Percentiles rank a stretch among this genome's conserved stretches.
These are phyloP conservation scores for Montipora capricornis DNA, from an alignment of 64 coral and sea anemone species.

Conservation along the genomic window DNA sequence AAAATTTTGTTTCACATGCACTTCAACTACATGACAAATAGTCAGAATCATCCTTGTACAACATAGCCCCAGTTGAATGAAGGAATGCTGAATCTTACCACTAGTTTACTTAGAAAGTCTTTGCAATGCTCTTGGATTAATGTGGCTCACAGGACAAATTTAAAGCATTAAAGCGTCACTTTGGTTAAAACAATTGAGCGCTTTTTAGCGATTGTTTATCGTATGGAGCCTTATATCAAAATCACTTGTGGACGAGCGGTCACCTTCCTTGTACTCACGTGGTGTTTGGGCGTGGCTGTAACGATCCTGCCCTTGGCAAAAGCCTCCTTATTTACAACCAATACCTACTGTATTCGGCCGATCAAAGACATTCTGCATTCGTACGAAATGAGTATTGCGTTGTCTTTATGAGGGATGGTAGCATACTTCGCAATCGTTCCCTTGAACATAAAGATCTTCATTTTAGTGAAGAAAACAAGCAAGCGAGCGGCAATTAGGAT, in stretches of 20 bases:
- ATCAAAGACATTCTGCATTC: slow-evolving; percentile 53
- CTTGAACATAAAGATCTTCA: slow-evolving; percentile 66
- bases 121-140: no score
- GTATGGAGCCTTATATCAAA: not conserved
- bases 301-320: slow-evolving; percentile 59
- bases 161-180: no score
- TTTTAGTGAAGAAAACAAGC: slow-evolving; percentile 66
- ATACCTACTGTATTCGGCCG: slow-evolving; percentile 75
- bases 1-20: no score
- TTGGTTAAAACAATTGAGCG: no score
- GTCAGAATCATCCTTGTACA: no score
- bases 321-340: slow-evolving; percentile 66
- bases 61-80: no score
- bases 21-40: no score
- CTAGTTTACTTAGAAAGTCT: no score
- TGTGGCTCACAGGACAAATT: no score
- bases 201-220: no score
- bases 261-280: slow-evolving; percentile 8
- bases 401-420: not conserved
- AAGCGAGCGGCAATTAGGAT: slow-evolving; percentile 31
- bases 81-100: no score
- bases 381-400: slow-evolving; percentile 46
- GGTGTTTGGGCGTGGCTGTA: slow-evolving; percentile 50
- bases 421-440: slow-evolving; percentile 74
- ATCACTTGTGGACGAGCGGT: slow-evolving; percentile 32